Base-by-base conservation (phyloP, 1,140 invertebrate species). In the Acromyrmex charruanus region DNA sequence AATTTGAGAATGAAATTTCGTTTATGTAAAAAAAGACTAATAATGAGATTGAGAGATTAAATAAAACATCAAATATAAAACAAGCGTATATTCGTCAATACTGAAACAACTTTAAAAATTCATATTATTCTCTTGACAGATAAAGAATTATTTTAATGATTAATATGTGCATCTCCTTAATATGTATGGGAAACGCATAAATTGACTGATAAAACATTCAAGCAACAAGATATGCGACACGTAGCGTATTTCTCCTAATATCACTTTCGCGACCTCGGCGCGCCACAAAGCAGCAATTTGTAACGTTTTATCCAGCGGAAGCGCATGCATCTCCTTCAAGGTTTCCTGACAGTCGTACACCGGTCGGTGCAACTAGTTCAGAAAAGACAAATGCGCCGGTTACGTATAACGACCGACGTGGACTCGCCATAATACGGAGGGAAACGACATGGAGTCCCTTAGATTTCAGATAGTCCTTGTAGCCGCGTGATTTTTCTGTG, bases 391-490 rank as follows among this genome's bases (percentile, higher is more conserved):
- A 85, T 85, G 59, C n/a, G 31, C 82, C 53, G 21, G 82, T 79
- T 58, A 79, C 28, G 82, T 77, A 66, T 79, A 85, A 85, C 82
- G 59, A 68, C 82, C 18, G 25, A 74, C 80, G 65, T 59, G 80
- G 55, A 84, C 80, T 84, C 39, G 69, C 55, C 71, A 51, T 84
- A 84, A 84, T 51, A 59, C 69, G 44, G 55, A 72, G 39, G 39
- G 16, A 84, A 84, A 75, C 71, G 44, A 61, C 69, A 25, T 65
- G n/a, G 53, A 72, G 87, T 16, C 31, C 28, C 53, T 75, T 72
- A 87, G 80, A 86, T 88, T 86, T 88, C 58, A 88, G 87, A 87
- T 72, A 88, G 66, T 71, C 49, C 61, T 58, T 53, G 74, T 66
- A 66, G 44, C 21, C 21, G 31, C 49, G 21, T 31, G 35, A 86